Conservation (phyloP, 2,888 invertebrate species). For the Urechis unicinctus region DNA sequence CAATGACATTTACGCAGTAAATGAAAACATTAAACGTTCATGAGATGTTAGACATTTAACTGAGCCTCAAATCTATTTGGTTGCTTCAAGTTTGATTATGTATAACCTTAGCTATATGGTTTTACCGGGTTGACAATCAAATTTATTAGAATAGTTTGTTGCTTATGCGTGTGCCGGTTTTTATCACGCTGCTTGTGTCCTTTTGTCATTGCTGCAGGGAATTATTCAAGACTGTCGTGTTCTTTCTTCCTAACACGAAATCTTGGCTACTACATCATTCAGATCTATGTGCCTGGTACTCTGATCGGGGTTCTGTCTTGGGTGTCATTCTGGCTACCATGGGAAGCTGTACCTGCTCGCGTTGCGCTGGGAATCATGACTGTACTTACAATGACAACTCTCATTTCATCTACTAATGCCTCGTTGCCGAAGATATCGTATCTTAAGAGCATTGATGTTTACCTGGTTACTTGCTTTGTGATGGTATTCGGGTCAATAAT, state of each 20-base stretch:
- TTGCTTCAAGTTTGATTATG: too few relatives aligned
- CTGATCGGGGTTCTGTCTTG: slow-evolving; percentile 56
- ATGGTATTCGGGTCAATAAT: slow-evolving; percentile 97
- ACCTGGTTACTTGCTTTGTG: slow-evolving; percentile 94
- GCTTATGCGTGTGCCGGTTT: too few relatives aligned
- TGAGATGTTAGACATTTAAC: too few relatives aligned
- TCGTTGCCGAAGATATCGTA: slow-evolving; percentile 46
- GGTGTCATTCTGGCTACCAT: slow-evolving; percentile 62
- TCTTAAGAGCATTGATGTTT: slow-evolving; percentile 72
- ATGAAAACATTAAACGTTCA: too few relatives aligned
- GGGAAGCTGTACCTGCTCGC: slow-evolving; percentile 46
- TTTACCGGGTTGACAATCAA: too few relatives aligned
- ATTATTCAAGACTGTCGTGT: slow-evolving; percentile 46
- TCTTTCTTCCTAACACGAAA: slow-evolving; percentile 73
- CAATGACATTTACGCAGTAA: too few relatives aligned
- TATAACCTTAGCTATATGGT: too few relatives aligned
- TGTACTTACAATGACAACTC: slow-evolving; percentile 48
- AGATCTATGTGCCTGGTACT: slow-evolving; percentile 55
- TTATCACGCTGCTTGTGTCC: too few relatives aligned
- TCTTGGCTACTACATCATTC: slow-evolving; percentile 65
- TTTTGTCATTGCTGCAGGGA: slow-evolving; percentile 29
- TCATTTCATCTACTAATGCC: slow-evolving; percentile 48
- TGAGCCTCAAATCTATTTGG: too few relatives aligned
- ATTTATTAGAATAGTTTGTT: too few relatives aligned
- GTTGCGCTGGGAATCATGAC: slow-evolving; percentile 46